Base-by-base conservation (phyloP, 2,888 invertebrate genomes). In the Tribolium freemani region DNA sequence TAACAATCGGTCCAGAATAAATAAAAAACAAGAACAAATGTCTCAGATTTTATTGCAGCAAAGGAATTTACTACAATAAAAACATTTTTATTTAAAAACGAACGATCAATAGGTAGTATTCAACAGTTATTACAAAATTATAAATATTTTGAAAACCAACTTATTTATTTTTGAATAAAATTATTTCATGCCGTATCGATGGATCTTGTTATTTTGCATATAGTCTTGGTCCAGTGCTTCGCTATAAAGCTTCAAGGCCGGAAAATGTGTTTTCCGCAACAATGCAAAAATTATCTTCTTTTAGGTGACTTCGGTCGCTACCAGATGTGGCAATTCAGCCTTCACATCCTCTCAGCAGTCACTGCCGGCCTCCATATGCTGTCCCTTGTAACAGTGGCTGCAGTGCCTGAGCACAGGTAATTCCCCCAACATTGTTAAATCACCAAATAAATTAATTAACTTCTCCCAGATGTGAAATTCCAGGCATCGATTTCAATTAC, bases 351-450 rank as follows among this genome's bases (percentile, higher is more conserved):
- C 50, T 91, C 93, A 5, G 95, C 93, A 0, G 86, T 94, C 79
- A 93, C 93, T 0, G 94, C 95, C 1, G 95, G 95, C 8, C 87
- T 94, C 82, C 94, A 95, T 83, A 95, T 95, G 94, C 85, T 95
- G 74, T 93, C 94, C 0, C 85, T 95, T 68, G 91, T 94, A 6
- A 94, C 94, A 0, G 94, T 95, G 0, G 94, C 93, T 0, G 94
- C 94, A 9, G 92, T 94, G 57, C 95, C 95, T 0, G 91, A 92
- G 46, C 93, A 94, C 86, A 86, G 87, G 86, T 89, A 48, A 48
- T n/a, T 45, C 48, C 48, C 48, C 48, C 48, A 48, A 48, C 4
- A 8, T 6, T 1, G 5, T 1, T 8, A 13, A 10, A 45, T 4
- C 48, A 11, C 48, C 5, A 11, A 48, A 53, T 54, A 16, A 13